Percentiles rank a stretch among this genome's conserved stretches.
Evolutionary conservation across 2,888 invertebrate genomes (phyloP).

Genomic region (Nomada flava): DNA sequence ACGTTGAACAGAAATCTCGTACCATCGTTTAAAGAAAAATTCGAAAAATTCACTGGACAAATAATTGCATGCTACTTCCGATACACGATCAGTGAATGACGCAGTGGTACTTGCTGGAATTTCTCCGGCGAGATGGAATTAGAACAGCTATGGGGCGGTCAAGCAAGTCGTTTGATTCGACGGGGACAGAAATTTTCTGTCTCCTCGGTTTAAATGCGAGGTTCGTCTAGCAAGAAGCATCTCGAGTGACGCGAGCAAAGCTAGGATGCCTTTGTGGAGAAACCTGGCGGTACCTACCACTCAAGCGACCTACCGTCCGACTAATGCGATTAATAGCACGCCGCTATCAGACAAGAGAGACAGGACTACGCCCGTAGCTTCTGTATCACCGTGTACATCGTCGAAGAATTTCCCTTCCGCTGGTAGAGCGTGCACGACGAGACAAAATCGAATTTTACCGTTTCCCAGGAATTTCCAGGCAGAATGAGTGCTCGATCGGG

Average conservation of each 20-base stretch:
- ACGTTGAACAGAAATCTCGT: no score
- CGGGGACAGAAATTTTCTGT: slow-evolving; percentile 32
- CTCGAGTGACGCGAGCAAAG: slow-evolving; percentile 48
- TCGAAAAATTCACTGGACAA: not conserved
- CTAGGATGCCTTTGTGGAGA: slow-evolving; percentile 66
- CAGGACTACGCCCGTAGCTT: slow-evolving; percentile 54
- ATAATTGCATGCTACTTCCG: not conserved
- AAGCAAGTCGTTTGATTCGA: slow-evolving; percentile 26
- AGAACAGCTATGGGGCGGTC: slow-evolving; percentile 27
- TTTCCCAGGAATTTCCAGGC: slow-evolving; percentile 57
- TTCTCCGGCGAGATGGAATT: slow-evolving; percentile 33
- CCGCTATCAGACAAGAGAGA: slow-evolving; percentile 70
- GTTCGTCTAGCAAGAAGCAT: slow-evolving; percentile 49
- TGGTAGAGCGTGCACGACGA: slow-evolving; percentile 63
- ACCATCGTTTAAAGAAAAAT: not conserved
- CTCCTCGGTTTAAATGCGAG: slow-evolving; percentile 20
- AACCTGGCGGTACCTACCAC: slow-evolving; percentile 68
- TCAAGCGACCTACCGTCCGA: slow-evolving; percentile 73
- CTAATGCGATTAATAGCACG: slow-evolving; percentile 80
- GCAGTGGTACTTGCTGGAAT: not conserved
- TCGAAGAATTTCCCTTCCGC: slow-evolving; percentile 74
- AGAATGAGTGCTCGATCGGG: slow-evolving; percentile 43
- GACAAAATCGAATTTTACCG: slow-evolving; percentile 76
- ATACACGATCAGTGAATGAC: not conserved
- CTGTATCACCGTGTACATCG: slow-evolving; percentile 51